phyloP scores from a whole-genome alignment of 2,113 vertebrate genomes.

The Microcebus lehilahytsara region DNA sequence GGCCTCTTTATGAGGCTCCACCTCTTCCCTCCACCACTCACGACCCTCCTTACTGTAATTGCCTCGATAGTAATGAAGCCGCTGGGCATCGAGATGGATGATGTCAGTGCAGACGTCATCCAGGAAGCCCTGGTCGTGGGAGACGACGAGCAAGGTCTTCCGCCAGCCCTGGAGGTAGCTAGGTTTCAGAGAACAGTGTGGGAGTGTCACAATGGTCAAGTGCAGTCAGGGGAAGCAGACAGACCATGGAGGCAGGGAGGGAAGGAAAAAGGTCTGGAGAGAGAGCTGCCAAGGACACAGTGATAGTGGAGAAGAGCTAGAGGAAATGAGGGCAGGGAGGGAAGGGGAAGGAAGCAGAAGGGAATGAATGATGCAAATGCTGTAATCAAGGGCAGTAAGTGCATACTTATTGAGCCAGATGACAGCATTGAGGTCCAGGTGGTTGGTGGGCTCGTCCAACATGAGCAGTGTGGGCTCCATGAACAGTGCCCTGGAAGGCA shows the following conservation, averaged over 20 bases:
- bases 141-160: slow-evolving; percentile 94
- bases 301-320: neutral
- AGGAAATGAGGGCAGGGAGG: neutral
- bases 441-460: slow-evolving; percentile 96
- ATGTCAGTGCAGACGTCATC: slow-evolving; percentile 96
- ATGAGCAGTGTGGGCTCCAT: slow-evolving; percentile 95
- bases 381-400: rapidly evolving
- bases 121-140: slow-evolving; percentile 95
- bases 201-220: neutral
- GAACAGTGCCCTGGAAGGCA: slow-evolving; percentile 89
- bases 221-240: too few species aligned
- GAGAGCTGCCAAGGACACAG: neutral
- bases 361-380: neutral
- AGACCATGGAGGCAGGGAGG: neutral
- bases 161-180: slow-evolving; percentile 96
- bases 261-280: neutral
- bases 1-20: neutral
- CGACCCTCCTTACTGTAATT: slow-evolving; percentile 89
- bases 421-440: slow-evolving; percentile 95
- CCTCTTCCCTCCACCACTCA: rapidly evolving
- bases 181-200: neutral
- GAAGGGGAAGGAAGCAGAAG: neutral
- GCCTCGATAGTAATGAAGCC: slow-evolving; percentile 94
- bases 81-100: slow-evolving; percentile 91
- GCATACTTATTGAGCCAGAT: slow-evolving; percentile 97